Percentiles rank a stretch among this genome's conserved stretches.
These are phyloP conservation scores for Dione juno DNA, from an alignment of 2,888 invertebrate genomes.

Conservation along the genomic window DNA sequence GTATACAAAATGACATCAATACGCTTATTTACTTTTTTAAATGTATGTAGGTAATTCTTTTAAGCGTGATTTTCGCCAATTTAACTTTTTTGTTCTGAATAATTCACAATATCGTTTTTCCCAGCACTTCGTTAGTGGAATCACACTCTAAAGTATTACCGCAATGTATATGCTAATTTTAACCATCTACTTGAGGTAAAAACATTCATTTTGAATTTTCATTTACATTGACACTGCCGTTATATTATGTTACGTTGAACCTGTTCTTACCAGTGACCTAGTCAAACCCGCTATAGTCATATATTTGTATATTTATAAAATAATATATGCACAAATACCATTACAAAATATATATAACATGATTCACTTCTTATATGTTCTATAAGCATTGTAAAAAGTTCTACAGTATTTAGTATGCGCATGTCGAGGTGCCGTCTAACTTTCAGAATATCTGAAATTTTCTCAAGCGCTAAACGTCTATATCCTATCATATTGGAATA, in stretches of 20 bases:
- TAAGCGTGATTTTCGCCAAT: not conserved
- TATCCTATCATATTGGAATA: slow-evolving; percentile 14
- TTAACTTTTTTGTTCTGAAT: not conserved
- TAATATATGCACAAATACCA: too few relatives aligned
- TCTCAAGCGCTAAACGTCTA: slow-evolving; percentile 8
- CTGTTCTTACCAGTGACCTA: too few relatives aligned
- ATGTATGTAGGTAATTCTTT: not conserved
- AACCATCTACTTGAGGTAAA: slow-evolving; percentile 23
- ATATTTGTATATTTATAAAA: too few relatives aligned
- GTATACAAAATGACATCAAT: not conserved
- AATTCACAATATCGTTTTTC: slow-evolving; percentile 27
- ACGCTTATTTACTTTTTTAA: not conserved
- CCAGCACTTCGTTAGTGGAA: slow-evolving; percentile 27
- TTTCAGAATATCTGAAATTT: slow-evolving; percentile 4
- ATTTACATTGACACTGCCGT: slow-evolving; percentile 6
- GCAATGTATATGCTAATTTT: slow-evolving; percentile 33
- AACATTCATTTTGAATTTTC: slow-evolving; percentile 24
- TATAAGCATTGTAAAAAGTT: not conserved
- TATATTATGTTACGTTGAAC: not conserved
- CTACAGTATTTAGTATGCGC: slow-evolving; percentile 1
- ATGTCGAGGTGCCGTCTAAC: not conserved
- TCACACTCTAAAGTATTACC: slow-evolving; percentile 30
- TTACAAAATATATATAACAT: too few relatives aligned
- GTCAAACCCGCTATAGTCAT: too few relatives aligned
- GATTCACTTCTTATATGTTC: too few relatives aligned